Base-by-base conservation (phyloP, 2,797 vertebrate genomes). In the Poecilia picta region DNA sequence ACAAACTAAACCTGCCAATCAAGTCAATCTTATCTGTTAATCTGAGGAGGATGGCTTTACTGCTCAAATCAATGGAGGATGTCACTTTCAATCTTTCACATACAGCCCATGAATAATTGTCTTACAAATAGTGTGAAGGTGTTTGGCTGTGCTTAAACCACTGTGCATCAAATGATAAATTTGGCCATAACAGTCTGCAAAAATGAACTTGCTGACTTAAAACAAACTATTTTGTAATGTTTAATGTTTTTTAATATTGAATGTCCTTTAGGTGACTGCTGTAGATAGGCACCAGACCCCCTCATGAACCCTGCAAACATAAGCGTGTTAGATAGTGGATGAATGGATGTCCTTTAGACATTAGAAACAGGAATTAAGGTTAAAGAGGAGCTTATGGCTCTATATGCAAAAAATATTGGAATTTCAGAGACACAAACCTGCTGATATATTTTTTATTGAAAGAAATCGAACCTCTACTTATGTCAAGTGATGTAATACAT, bases 71-170 rank as follows among this genome's bases (percentile, higher is more conserved):
- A 46, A 62, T 46, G n/a, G 18, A 28, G 33, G 20, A 57, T 59
- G 73, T 59, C 53, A 74, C 73, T 74, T 74, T 57, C 15, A 57
- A 74, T 55, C 36, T 57, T 28, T 74, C 23, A 55, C 6, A 53
- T 25, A 25, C 47, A 39, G 49, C 10, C 49, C 5, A 25, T 73
- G 33, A 53, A 55, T 53, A 53, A 39, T 47, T 53, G 72, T 39
- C 46, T 53, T 53, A 39, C 12, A 73, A 39, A 23, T 41, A 43
- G 73, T 39, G 7, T 55, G 51, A 70, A 43, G 47, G 31, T 53
- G 53, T 53, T 53, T 39, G 11, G 11, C 31, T 53, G 47, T 39
- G 33, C 20, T 53, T 53, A 13, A 53, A 53, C 31, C 23, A 33
- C 20, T 23, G 8, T 66, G 36, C 64, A 70, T 41, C 66, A 70